A percentile compares a stretch with the other conserved stretches of the same genome.
Evolutionary conservation across 2,113 vertebrate species (phyloP).

Genomic region (Periophthalmodon schlosseri): DNA sequence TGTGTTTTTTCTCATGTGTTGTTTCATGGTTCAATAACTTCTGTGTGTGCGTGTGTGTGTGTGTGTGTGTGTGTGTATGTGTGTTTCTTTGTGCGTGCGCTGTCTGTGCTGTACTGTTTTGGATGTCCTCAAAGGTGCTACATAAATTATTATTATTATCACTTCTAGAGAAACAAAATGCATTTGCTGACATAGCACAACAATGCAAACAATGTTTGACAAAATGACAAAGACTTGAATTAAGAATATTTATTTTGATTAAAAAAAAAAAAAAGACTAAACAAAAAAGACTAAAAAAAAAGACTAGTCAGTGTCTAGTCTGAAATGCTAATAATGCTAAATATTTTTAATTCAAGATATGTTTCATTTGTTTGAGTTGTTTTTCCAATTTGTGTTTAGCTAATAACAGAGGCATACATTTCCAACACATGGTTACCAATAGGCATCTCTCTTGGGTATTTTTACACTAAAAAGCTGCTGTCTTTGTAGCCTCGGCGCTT

Average conservation of each 20-base stretch:
- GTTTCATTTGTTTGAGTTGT: too few relatives aligned
- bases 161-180: neutral
- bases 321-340: too few relatives aligned
- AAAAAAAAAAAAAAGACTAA: too few relatives aligned
- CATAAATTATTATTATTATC: neutral
- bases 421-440: neutral
- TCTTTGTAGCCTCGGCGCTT: conserved; percentile 2
- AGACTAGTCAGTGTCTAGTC: too few relatives aligned
- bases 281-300: too few relatives aligned
- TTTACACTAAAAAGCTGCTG: neutral
- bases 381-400: conserved; percentile 19
- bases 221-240: too few relatives aligned
- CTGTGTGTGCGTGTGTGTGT: too few relatives aligned
- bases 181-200: conserved; percentile 31
- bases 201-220: conserved; percentile 1
- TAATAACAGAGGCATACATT: conserved; percentile 25
- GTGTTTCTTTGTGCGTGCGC: neutral
- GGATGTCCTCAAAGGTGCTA: neutral
- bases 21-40: neutral
- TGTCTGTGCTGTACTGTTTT: too few relatives aligned
- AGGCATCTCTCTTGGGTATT: conserved; percentile 17
- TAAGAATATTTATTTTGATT: too few relatives aligned
- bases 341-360: too few relatives aligned
- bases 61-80: too few relatives aligned
- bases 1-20: neutral